Evolutionary conservation across 1,140 invertebrate genomes (phyloP), one percentile per base, ranked within the genome.

Genomic region (Triops cancriformis): DNA sequence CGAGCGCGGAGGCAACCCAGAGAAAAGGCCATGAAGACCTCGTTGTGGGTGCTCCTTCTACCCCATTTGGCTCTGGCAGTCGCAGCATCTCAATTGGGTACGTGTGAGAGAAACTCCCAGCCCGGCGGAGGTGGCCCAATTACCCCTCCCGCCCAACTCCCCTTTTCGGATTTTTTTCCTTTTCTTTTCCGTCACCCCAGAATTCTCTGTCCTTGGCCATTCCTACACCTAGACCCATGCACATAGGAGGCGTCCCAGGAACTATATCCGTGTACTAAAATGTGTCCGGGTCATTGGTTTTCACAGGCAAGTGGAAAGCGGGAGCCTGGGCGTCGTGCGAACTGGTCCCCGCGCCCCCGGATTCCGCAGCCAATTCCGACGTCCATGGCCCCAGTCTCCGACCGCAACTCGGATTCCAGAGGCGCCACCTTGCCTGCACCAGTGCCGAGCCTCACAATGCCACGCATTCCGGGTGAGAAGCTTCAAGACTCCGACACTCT

Each of bases 21-120:
- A 64, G 51, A n/a, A 64, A 64, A 64, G 51, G 23, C 51, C 51
- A 64, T 64, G 51, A 64, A 64, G 51, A 64, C 51, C 10, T 64
- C 51, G 51, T 64, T 64, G 51, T 64, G 10, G 51, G 51, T 64
- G 51, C 51, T 64, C 51, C 51, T 64, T 64, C 51, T 64, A 64
- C 51, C 51, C 51, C 51, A 64, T 64, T 64, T 64, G 51, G 51
- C n/a, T 23, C 51, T 64, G 10, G 51, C 10, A 64, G 51, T 64
- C 51, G 51, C 51, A 64, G 51, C 51, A 64, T 64, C 51, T 64
- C 51, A 64, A 64, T 64, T 64, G 51, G 51, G 51, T 64, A 64
- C 51, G 51, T 64, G 51, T 64, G 51, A 64, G 51, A 64, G 18
- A 64, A 64, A 9, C 18, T 14, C 51, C 51, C 5, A 14, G 6